Conservation (phyloP, 2,888 invertebrate genomes). For the Eupithecia insigniata region DNA sequence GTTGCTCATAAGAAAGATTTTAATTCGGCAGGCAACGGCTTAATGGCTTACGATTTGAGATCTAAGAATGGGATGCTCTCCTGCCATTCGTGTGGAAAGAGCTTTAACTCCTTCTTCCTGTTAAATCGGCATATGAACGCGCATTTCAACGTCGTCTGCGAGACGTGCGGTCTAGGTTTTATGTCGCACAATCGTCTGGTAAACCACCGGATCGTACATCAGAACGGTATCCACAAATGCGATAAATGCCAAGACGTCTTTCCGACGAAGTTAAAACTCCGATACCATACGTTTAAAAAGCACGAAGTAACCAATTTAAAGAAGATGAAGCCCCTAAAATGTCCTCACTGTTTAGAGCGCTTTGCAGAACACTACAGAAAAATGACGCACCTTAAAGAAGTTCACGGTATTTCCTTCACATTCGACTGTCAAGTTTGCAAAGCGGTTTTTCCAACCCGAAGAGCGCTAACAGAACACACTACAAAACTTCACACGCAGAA, state of each 20-base stretch:
- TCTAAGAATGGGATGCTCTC: conserved; percentile 63
- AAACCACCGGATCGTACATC: conserved; percentile 74
- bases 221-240: conserved; percentile 72
- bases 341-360: conserved; percentile 75
- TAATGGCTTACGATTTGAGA: conserved; percentile 74
- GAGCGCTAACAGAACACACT: conserved; percentile 75
- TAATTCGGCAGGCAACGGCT: conserved; percentile 72
- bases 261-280: conserved; percentile 70
- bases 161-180: conserved; percentile 76
- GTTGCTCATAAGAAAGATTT: conserved; percentile 71
- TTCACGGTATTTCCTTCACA: conserved; percentile 71
- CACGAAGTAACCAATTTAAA: conserved; percentile 71
- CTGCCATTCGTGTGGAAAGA: conserved; percentile 72
- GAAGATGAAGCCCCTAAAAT: conserved; percentile 72
- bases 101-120: conserved; percentile 74
- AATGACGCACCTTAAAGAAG: conserved; percentile 75
- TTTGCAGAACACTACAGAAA: conserved; percentile 77
- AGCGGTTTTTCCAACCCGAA: conserved; percentile 64
- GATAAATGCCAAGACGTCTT: conserved; percentile 72
- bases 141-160: conserved; percentile 77
- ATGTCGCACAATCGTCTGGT: conserved; percentile 75
- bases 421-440: conserved; percentile 74
- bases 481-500: conserved; percentile 74
- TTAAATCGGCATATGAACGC: conserved; percentile 78
- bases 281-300: conserved; percentile 73